Evolutionary conservation across 1,140 invertebrate species (phyloP).

Genomic region (Hyles vespertilio): DNA sequence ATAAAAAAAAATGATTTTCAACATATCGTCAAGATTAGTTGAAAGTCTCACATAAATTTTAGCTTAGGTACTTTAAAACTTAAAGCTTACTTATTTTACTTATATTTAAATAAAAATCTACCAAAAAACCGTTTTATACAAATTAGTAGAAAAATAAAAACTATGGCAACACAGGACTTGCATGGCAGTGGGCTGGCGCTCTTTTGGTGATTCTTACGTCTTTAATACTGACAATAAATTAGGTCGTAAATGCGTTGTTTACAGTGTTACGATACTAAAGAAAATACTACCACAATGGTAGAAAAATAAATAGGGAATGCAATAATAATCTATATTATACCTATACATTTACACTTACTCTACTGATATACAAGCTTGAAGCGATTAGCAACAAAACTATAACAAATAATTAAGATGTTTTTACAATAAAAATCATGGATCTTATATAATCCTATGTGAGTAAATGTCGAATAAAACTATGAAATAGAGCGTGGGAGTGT

Average conservation of each 20-base stretch:
- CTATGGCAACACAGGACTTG: constrained; percentile 15
- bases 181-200: constrained; percentile 19
- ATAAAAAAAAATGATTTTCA: not conserved
- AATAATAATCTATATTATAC: constrained; percentile 27
- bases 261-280: constrained; percentile 20
- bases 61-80: constrained; percentile 36
- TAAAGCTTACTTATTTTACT: constrained; percentile 37
- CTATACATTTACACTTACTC: constrained; percentile 39
- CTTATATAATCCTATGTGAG: too few relatives aligned
- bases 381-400: constrained; percentile 9
- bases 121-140: constrained; percentile 16
- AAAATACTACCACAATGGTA: constrained; percentile 28
- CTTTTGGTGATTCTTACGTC: constrained; percentile 19
- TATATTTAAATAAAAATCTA: constrained; percentile 29
- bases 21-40: too few relatives aligned
- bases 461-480: too few relatives aligned
- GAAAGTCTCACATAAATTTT: not conserved
- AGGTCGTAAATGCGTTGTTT: constrained; percentile 29
- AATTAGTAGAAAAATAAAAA: constrained; percentile 8
- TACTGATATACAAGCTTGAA: constrained; percentile 51
- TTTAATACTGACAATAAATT: constrained; percentile 10
- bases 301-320: constrained; percentile 58
- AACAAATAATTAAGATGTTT: not conserved
- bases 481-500: too few relatives aligned
- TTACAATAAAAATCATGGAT: too few relatives aligned